Evolutionary conservation across 2,888 invertebrate genomes (phyloP), one percentile per base, ranked within the genome.

Genomic region (Athetis lepigone): DNA sequence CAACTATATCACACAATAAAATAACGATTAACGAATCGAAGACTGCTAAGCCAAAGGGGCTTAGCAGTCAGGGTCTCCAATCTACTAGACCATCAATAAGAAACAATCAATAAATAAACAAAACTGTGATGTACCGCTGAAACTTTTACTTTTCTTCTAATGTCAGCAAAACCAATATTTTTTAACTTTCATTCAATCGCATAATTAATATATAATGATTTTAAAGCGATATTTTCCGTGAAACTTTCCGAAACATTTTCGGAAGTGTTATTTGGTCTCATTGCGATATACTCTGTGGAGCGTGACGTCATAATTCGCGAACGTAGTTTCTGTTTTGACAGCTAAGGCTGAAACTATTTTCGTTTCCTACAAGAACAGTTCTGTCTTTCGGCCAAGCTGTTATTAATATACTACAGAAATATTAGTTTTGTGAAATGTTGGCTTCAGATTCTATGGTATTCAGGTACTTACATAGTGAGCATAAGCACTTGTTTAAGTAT

Each of bases 281-380:
- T 4, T 23, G 11, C 16, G 9, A 4, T 27, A 16, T 19, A 16
- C 7, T 11, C n/a, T 19, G 8, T 19, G 9, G 19, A 47, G 19
- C 16, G 13, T 36, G 25, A 23, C 50, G 18, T 21, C 33, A 71
- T 71, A 63, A 63, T 5, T 63, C 39, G 63, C 21, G 8, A 63
- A 29, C 8, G 33, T 63, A 21, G 6, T 46, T 27, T 51, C 16
- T 8, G n/a, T 46, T 71, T 45, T 63, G 71, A 71, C 63, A 66
- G 33, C 8, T 13, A 33, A 62, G 50, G 5, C 29, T 13, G 4
- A 40, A 51, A 66, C 19, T 50, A 19, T n/a, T 36, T 16, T 36
- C 19, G 45, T 39, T n/a, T n/a, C n/a, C n/a, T n/a, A n/a, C n/a
- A n/a, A 18, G 19, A 61, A 39, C n/a, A n/a, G n/a, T n/a, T n/a